Evolutionary conservation across 2,797 vertebrate genomes (phyloP).

Genomic region (Sebastes oblongus): DNA sequence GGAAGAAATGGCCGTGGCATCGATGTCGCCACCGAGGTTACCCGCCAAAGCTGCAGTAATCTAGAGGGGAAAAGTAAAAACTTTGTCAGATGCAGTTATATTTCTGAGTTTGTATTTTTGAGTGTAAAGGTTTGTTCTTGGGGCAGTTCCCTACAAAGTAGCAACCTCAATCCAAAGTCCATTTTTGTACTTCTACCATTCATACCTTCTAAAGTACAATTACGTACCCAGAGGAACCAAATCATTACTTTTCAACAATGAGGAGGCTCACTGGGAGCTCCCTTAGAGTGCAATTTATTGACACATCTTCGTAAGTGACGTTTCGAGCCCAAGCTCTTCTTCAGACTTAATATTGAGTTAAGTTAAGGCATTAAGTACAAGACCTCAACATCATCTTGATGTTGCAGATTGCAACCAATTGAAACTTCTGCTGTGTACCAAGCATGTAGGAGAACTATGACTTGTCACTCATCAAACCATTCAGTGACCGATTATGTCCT

Average conservation of each 20-base stretch:
- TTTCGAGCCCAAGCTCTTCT: no score
- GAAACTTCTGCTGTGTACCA: no score
- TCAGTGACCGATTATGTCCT: no score
- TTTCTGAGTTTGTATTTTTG: not conserved
- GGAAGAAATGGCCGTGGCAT: constrained; percentile 4
- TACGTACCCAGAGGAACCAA: not conserved
- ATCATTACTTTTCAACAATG: not conserved
- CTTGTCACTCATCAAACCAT: no score
- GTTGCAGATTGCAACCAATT: no score
- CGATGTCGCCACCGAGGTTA: constrained; percentile 57
- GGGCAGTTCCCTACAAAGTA: not conserved
- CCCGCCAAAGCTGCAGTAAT: constrained; percentile 67
- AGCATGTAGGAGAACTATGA: no score
- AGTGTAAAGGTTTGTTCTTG: not conserved
- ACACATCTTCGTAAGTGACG: no score
- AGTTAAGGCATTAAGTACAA: no score
- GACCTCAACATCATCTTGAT: no score
- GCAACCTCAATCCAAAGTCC: not conserved
- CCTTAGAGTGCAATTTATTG: no score
- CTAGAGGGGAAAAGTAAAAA: constrained; percentile 27
- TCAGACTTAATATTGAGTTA: no score
- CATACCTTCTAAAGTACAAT: not conserved
- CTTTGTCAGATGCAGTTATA: not conserved
- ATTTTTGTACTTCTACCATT: not conserved
- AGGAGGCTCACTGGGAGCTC: not conserved